Evolutionary conservation across 2,113 vertebrate genomes (phyloP), one percentile per base, ranked within the genome.

Genomic region (Rhynchopsitta pachyrhyncha): DNA sequence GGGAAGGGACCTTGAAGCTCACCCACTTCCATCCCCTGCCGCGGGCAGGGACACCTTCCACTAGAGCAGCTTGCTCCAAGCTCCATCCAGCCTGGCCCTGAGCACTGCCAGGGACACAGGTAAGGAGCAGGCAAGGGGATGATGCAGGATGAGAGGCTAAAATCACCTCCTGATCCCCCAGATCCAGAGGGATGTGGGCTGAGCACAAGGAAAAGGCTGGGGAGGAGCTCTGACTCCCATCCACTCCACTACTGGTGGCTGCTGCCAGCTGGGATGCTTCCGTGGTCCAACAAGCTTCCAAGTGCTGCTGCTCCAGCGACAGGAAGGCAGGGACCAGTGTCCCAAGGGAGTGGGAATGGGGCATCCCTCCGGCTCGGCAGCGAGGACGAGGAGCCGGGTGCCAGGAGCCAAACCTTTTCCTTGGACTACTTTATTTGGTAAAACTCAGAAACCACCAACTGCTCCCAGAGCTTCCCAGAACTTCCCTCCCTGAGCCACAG

Each of bases 401-500:
- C 41, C 44, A 62, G 49, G 37, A 80, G 71, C 46, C 6, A 3
- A 31, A 71, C 37, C 60, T 67, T 96, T 96, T 92, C 90, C 95
- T 96, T 91, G 95, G 96, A 96, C 93, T 98, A 98, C 97, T 98
- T 98, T 98, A 98, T 98, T 98, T 98, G 98, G 97, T 98, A 98
- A 97, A 98, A 98, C 95, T 97, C 95, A 57, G 77, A 97, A 97
- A 95, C 80, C 97, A 96, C 78, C 93, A 93, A 95, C 84, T 92
- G 95, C 77, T 85, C 78, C 75, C 90, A 22, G 60, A 82, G 80
- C 69, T 84, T 80, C 60, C 60, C 82, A 68, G 62, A 75, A 83
- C 76, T 49, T 93, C 95, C 91, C 64, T 78, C 93, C 92, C 93
- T 70, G 91, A 96, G 92, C 76, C 82, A 35, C 75, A 31, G 92